Evolutionary conservation across 2,113 vertebrate species (phyloP).

Genomic region (Ptyas mucosa): DNA sequence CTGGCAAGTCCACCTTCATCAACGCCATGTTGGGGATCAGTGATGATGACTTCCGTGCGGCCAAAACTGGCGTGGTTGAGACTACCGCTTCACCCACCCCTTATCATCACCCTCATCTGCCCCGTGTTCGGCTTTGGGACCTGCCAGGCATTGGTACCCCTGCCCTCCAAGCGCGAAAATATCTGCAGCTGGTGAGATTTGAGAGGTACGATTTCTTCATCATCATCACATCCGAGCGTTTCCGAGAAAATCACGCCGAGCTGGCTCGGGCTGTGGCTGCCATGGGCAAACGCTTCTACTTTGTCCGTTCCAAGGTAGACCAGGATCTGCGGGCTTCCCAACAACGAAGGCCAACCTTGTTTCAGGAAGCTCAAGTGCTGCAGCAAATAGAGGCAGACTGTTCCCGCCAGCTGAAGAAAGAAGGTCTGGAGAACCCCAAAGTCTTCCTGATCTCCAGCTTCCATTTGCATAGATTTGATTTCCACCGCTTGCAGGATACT

Average conservation of each 20-base stretch:
- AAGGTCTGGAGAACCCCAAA: conserved; percentile 25
- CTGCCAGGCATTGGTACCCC: conserved; percentile 60
- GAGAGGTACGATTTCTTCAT: conserved; percentile 62
- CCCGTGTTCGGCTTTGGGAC: conserved; percentile 55
- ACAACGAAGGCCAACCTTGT: not conserved
- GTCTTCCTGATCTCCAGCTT: conserved; percentile 27
- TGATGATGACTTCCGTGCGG: conserved; percentile 46
- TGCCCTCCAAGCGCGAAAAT: conserved; percentile 49
- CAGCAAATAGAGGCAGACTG: not conserved
- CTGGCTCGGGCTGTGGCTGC: conserved; percentile 44
- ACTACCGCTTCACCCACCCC: conserved; percentile 41
- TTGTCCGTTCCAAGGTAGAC: conserved; percentile 61
- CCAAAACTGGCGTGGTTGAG: conserved; percentile 56
- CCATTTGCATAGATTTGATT: conserved; percentile 14
- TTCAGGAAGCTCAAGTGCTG: not conserved
- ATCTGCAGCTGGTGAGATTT: conserved; percentile 47
- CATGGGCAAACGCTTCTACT: conserved; percentile 60
- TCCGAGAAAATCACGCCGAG: conserved; percentile 42
- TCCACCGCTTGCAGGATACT: not conserved
- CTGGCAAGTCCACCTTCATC: conserved; percentile 64
- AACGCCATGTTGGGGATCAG: conserved; percentile 58
- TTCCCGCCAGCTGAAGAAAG: not conserved
- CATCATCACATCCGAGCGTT: conserved; percentile 55
- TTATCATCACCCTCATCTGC: conserved; percentile 48
- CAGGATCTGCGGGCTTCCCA: conserved; percentile 13